phyloP scores from a whole-genome alignment of 2,888 invertebrate genomes.

The Drosophila macrospina region DNA sequence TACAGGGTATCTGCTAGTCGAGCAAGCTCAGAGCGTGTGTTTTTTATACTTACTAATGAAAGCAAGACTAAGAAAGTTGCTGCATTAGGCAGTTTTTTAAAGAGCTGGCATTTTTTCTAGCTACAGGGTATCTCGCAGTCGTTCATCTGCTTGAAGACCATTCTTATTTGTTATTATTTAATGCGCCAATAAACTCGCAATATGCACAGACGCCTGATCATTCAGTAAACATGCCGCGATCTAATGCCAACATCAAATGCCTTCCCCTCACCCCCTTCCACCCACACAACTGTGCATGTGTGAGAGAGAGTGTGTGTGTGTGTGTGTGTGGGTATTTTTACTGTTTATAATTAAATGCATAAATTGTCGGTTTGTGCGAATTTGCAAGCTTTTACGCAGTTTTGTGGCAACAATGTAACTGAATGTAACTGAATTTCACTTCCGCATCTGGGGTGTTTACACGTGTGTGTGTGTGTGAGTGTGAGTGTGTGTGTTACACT shows the following conservation, averaged over 20 bases:
- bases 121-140: slow-evolving; percentile 5
- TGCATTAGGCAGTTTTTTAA: too few species aligned
- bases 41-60: too few species aligned
- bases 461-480: slow-evolving; percentile 6
- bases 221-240: slow-evolving; percentile 30
- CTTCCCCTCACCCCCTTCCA: background rate
- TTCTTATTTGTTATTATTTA: slow-evolving; percentile 16
- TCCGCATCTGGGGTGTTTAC: slow-evolving; percentile 30
- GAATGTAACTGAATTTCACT: slow-evolving; percentile 46
- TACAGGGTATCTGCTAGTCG: slow-evolving; percentile 6
- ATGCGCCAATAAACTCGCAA: slow-evolving; percentile 26
- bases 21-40: too few species aligned
- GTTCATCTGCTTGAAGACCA: too few species aligned
- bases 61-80: too few species aligned
- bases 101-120: background rate
- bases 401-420: slow-evolving; percentile 65
- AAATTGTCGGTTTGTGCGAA: slow-evolving; percentile 38
- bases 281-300: background rate
- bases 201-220: slow-evolving; percentile 25
- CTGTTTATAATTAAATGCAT: slow-evolving; percentile 33
- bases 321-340: slow-evolving; percentile 2
- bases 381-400: slow-evolving; percentile 64
- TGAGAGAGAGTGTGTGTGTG: too few species aligned
- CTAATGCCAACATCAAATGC: slow-evolving; percentile 20
- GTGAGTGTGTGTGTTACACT: slow-evolving; percentile 40